These are phyloP conservation scores for Gonioctena quinquepunctata DNA, from an alignment of 1,140 invertebrate species.

Conservation along the genomic window DNA sequence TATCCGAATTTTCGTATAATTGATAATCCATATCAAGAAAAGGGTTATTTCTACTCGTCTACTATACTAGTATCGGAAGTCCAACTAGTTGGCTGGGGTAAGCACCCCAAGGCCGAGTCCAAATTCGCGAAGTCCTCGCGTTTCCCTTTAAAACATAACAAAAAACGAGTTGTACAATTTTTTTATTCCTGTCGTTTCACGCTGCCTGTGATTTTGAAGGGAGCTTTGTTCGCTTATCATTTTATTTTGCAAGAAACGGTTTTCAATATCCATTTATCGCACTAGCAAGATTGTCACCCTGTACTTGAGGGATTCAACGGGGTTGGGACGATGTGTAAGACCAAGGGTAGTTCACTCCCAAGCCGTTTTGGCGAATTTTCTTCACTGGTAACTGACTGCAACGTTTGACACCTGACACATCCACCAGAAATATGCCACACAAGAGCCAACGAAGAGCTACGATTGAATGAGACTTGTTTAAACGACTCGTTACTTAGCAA, in stretches of 20 bases:
- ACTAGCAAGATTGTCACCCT: constrained; percentile 28
- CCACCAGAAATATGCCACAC: too few species aligned
- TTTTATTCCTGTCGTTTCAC: constrained; percentile 80
- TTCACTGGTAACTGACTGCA: not conserved
- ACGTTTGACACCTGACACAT: not conserved
- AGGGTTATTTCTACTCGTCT: not conserved
- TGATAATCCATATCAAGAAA: constrained; percentile 55
- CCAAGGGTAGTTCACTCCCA: too few species aligned
- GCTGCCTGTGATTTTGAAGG: constrained; percentile 76
- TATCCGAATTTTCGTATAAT: constrained; percentile 47
- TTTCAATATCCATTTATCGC: constrained; percentile 55
- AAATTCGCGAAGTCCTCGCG: not conserved
- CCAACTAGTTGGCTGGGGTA: not conserved
- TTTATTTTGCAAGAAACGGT: constrained; percentile 48
- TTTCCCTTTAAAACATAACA: constrained; percentile 71
- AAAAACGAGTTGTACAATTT: constrained; percentile 84
- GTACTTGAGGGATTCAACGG: constrained; percentile 24
- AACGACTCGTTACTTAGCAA: constrained; percentile 20
- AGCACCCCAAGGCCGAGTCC: not conserved
- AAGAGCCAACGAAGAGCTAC: not conserved
- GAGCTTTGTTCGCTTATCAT: constrained; percentile 69
- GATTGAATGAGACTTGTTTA: not conserved
- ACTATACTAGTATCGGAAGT: not conserved
- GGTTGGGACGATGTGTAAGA: too few species aligned
- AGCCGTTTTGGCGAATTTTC: constrained; percentile 46